phyloP scores from a whole-genome alignment of 2,113 vertebrate genomes.

The Strix aluco region DNA sequence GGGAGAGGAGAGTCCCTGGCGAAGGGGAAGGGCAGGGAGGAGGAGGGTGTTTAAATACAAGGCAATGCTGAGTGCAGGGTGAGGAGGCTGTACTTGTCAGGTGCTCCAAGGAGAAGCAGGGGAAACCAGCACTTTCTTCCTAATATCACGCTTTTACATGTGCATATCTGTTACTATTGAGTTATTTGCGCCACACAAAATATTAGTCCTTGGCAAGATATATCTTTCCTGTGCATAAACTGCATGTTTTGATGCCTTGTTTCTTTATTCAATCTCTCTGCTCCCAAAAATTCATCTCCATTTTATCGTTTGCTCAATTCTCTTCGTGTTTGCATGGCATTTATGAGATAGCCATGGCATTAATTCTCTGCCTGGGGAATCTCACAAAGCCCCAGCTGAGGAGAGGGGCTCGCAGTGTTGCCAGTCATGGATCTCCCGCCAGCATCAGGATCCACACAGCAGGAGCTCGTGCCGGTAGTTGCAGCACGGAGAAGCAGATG shows the following conservation, averaged over 20 bases:
- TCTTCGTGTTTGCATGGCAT: neutral
- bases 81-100: neutral
- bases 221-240: constrained; percentile 24
- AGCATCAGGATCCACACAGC: neutral
- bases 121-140: neutral
- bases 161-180: neutral
- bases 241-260: constrained; percentile 19
- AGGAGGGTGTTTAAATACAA: neutral
- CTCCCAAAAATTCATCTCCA: constrained; percentile 31
- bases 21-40: neutral
- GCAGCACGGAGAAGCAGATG: neutral
- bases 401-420: neutral
- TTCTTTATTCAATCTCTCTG: constrained; percentile 15
- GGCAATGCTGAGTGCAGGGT: neutral
- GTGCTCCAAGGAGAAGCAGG: neutral
- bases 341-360: neutral
- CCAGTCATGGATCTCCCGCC: fast-evolving
- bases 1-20: neutral
- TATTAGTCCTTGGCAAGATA: constrained; percentile 51
- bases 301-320: constrained; percentile 34
- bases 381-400: neutral
- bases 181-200: constrained; percentile 35
- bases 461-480: neutral
- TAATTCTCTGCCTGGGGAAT: neutral
- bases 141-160: neutral